Evolutionary conservation across 2,888 invertebrate genomes (phyloP), one percentile per base, ranked within the genome.

Genomic region (Noctua janthe): DNA sequence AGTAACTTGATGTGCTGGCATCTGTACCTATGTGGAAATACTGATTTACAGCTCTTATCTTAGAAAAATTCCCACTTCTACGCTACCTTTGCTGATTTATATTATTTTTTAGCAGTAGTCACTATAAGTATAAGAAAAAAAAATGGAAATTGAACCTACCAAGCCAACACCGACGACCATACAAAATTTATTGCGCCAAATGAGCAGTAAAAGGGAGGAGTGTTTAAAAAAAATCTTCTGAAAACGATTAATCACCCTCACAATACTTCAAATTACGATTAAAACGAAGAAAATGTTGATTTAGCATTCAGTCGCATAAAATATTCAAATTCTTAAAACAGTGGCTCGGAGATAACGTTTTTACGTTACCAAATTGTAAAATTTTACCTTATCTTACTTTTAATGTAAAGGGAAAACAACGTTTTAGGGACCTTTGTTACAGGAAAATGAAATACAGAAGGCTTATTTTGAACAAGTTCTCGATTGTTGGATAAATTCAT

Each of bases 311-410:
- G 77, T 79, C 83, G 80, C 84, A 87, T 86, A 84, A 91, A 91
- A 90, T 90, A 92, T 93, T 91, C 89, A 91, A 92, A 92, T 92
- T 91, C 91, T 91, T 91, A 87, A 90, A 88, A 92, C 91, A 90
- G 82, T 85, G 79, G 23, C 80, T 79, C 54, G 49, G 67, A 90
- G 93, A 93, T 93, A 93, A 87, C 84, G 85, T 85, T 92, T 91
- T 89, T 91, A 88, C 87, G 91, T 86, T 70, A 84, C 84, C 69
- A 87, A 90, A 89, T 89, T 88, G 82, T 89, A 86, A 89, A 87
- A 89, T 90, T 85, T 82, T 74, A 82, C 74, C 89, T 90, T 91
- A 91, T 91, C 91, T 89, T 83, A 84, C 83, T 84, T 78, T 85
- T 84, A 87, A 88, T 86, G 89, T 87, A 77, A 81, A 85, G 89